phyloP scores from a whole-genome alignment of 2,797 vertebrate genomes.

The Sandelia bainsii region DNA sequence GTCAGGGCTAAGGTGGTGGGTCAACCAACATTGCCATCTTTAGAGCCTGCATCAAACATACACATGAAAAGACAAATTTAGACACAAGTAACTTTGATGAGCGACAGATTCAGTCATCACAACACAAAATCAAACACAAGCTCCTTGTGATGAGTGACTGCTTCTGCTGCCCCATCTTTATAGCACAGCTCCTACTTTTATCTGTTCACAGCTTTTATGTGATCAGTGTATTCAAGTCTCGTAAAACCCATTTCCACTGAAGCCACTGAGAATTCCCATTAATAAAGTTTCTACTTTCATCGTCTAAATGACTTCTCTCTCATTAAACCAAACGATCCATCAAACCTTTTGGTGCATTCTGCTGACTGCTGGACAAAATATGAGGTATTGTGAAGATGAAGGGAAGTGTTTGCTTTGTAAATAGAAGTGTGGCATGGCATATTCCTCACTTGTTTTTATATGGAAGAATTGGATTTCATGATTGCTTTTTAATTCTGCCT shows the following conservation, averaged over 20 bases:
- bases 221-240: conserved; percentile 3
- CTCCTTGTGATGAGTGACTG: not conserved
- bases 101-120: conserved; percentile 27
- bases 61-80: conserved; percentile 23
- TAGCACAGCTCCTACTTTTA: conserved; percentile 12
- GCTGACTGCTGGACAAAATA: conserved; percentile 22
- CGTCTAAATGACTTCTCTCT: conserved; percentile 66
- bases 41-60: not conserved
- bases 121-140: conserved; percentile 28
- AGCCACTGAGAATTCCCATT: conserved; percentile 40
- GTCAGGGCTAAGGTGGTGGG: no score
- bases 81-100: conserved; percentile 16
- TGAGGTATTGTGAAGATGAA: conserved; percentile 56
- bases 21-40: not conserved
- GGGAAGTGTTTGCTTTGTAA: conserved; percentile 76
- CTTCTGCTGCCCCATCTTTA: conserved; percentile 5
- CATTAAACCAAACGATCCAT: conserved; percentile 74
- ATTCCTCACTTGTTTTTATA: conserved; percentile 79
- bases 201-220: conserved; percentile 16
- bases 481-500: conserved; percentile 87
- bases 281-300: conserved; percentile 57
- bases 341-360: conserved; percentile 57
- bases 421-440: conserved; percentile 57
- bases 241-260: conserved; percentile 26
- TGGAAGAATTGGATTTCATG: conserved; percentile 83